Base-by-base conservation (phyloP, 2,113 vertebrate species). In the Centropus bengalensis region DNA sequence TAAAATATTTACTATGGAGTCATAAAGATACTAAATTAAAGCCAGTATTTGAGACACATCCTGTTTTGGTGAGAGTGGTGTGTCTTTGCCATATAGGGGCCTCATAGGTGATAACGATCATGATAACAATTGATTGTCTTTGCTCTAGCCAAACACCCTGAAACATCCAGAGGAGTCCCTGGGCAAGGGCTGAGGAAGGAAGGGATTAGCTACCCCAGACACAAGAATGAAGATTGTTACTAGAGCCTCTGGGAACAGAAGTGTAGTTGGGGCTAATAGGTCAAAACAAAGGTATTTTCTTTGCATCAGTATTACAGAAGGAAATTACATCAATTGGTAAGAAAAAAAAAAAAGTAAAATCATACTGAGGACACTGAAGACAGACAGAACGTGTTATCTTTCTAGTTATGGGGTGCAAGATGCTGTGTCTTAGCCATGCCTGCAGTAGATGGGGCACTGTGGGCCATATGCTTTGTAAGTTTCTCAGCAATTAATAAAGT, bases 401-500 rank as follows among this genome's bases (percentile, higher is more conserved):
- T 85, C 58, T 51, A 64, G 66, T 87, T 76, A 16, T 0, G 4
- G 42, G 45, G 66, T 66, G 56, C 70, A 79, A 59, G 22, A 51
- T 55, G 64, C 71, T 80, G 49, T 15, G 3, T 38, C 47, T 36
- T 20, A 51, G 49, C 62, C 56, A 6, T 13, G 69, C 12, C 47
- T 77, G 69, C 81, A 84, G 45, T 66, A 56, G 38, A n/a, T 60
- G 20, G 18, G 84, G 32, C 1, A 2, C 62, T 54, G 54, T 49
- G 23, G 66, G 36, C 54, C 70, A 58, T 45, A 54, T 26, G 42
- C 75, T 79, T 56, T 82, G 36, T 44, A 58, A 77, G 20, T 66
- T 67, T 86, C 55, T 83, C 51, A 67, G 76, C 27, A 89, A 93
- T 58, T 73, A 69, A 81, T 77, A 27, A 94, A 96, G 63, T 32